Evolutionary conservation across 2,797 vertebrate species (phyloP).

Genomic region (Cheirogaleus major): DNA sequence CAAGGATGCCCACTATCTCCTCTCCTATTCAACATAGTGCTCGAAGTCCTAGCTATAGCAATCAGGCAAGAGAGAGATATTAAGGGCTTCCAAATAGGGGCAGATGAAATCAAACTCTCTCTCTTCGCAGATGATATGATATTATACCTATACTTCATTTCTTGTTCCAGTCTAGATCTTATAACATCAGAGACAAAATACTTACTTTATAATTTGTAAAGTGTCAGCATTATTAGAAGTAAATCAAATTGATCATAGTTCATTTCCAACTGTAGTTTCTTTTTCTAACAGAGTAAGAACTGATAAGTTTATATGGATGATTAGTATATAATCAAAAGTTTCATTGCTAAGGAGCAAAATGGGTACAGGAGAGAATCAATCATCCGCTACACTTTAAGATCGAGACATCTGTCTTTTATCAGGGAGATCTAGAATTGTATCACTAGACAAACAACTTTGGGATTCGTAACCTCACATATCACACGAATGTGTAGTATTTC

Average conservation of each 20-base stretch:
- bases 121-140: no score
- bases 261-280: background rate
- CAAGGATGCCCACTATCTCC: no score
- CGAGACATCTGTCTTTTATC: background rate
- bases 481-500: background rate
- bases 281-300: background rate
- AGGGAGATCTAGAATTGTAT: background rate
- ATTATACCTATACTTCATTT: no score
- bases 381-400: background rate
- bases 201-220: constrained; percentile 43
- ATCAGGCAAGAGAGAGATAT: no score
- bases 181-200: background rate
- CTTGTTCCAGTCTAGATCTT: background rate
- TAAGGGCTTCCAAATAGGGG: no score
- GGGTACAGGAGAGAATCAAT: background rate
- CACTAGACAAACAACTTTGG: background rate
- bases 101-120: no score
- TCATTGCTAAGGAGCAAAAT: background rate
- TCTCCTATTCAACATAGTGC: no score
- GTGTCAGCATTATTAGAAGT: background rate
- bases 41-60: no score
- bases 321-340: background rate
- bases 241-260: constrained; percentile 15
- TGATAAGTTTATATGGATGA: background rate
- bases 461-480: background rate